These are phyloP conservation scores for Scaptomyza flava DNA, from an alignment of 2,888 invertebrate species.

Conservation along the genomic window DNA sequence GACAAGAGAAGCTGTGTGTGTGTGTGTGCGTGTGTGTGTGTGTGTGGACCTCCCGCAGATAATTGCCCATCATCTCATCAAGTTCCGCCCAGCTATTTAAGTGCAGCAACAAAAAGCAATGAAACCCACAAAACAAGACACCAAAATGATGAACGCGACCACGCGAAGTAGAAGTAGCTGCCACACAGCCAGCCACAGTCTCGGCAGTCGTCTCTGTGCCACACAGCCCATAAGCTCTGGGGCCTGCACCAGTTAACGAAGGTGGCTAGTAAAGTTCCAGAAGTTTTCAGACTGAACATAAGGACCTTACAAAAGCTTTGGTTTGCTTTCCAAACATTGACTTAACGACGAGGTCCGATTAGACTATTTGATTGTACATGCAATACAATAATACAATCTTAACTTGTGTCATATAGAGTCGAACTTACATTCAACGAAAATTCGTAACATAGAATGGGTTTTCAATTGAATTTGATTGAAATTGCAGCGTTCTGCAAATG, in stretches of 20 bases:
- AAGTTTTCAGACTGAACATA: no score
- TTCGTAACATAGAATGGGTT: no score
- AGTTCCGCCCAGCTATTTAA: constrained; percentile 84
- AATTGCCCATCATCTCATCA: constrained; percentile 84
- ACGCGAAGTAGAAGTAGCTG: constrained; percentile 75
- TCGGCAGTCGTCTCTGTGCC: constrained; percentile 15
- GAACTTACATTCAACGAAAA: no score
- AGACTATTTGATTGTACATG: no score
- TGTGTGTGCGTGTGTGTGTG: constrained; percentile 20
- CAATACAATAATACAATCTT: no score
- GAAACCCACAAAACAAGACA: constrained; percentile 78
- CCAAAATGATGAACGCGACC: constrained; percentile 78
- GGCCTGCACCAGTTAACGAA: constrained; percentile 23
- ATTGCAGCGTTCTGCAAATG: no score
- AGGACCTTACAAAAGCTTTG: background rate
- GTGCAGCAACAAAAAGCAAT: constrained; percentile 69
- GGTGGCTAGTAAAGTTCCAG: constrained; percentile 18
- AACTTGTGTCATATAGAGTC: no score
- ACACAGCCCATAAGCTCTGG: constrained; percentile 14
- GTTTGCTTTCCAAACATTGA: background rate
- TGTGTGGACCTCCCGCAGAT: constrained; percentile 83
- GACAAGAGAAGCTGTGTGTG: background rate
- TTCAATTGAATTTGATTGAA: no score
- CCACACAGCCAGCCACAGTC: constrained; percentile 32
- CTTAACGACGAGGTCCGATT: background rate